Base-by-base conservation (phyloP, 2,888 invertebrate species). In the Calliscelio sp. region DNA sequence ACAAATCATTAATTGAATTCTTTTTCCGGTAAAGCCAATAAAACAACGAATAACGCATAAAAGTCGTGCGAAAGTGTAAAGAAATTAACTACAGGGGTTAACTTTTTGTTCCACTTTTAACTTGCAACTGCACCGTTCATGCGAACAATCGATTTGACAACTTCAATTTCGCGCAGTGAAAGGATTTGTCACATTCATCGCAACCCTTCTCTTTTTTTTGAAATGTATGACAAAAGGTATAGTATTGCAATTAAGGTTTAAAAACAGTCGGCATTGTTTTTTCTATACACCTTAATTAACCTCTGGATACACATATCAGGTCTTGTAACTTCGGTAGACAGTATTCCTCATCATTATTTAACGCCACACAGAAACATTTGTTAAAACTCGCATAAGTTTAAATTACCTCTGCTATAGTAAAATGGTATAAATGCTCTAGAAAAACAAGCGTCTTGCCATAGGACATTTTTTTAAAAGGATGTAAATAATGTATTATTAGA, bases 251-350 rank as follows among this genome's bases (percentile, higher is more conserved):
- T 57, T 71, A 61, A 32, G 51, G 38, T 73, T 35, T 49, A 49
- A 73, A 59, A 73, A 61, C 49, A 49, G 28, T 51, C 35, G 46
- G 49, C 44, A 61, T 73, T 59, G 71, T 71, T 46, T 28, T n/a
- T n/a, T n/a, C n/a, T n/a, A n/a, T n/a, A n/a, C n/a, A n/a, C n/a
- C n/a, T n/a, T n/a, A n/a, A n/a, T n/a, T n/a, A n/a, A n/a, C n/a
- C n/a, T n/a, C n/a, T n/a, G n/a, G n/a, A n/a, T n/a, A n/a, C n/a
- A n/a, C n/a, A n/a, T n/a, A n/a, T n/a, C n/a, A n/a, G n/a, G n/a
- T n/a, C n/a, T n/a, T n/a, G n/a, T n/a, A n/a, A n/a, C n/a, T n/a
- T n/a, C n/a, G n/a, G n/a, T n/a, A n/a, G n/a, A n/a, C n/a, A n/a
- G n/a, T n/a, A n/a, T n/a, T n/a, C n/a, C n/a, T n/a, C n/a, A n/a